Percentiles rank a stretch among this genome's conserved stretches.
Conservation (phyloP, 2,888 invertebrate genomes). For the Ceraclea dissimilis region DNA sequence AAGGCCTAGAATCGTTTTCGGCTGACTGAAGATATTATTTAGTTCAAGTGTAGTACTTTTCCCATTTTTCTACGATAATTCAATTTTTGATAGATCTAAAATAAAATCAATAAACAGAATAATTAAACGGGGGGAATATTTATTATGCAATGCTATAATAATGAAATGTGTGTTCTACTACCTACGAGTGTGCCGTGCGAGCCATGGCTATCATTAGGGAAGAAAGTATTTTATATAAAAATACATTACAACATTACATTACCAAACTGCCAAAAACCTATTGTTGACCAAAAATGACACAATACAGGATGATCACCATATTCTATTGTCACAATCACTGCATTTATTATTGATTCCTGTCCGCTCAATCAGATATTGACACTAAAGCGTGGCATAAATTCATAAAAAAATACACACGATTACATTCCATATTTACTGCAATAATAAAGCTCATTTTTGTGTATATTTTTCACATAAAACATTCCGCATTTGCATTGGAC, state of each 20-base stretch:
- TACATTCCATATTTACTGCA: not conserved
- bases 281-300: constrained; percentile 21
- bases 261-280: constrained; percentile 4
- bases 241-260: constrained; percentile 7
- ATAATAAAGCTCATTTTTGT: not conserved
- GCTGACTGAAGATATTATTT: no score
- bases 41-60: no score
- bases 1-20: no score
- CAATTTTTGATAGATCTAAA: no score
- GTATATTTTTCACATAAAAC: not conserved
- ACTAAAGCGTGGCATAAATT: constrained; percentile 18
- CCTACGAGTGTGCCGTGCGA: not conserved
- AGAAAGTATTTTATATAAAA: constrained; percentile 6
- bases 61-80: no score
- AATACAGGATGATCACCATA: constrained; percentile 25
- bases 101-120: no score
- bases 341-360: constrained; percentile 22
- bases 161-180: no score
- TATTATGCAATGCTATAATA: no score
- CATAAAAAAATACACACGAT: not conserved
- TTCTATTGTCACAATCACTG: constrained; percentile 21
- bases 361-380: constrained; percentile 21
- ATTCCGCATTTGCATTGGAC: constrained; percentile 9
- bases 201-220: not conserved
- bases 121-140: no score